A percentile compares a stretch with the other conserved stretches of the same genome.
Conservation (phyloP, 2,888 invertebrate species). For the Oegoconia quadripuncta region DNA sequence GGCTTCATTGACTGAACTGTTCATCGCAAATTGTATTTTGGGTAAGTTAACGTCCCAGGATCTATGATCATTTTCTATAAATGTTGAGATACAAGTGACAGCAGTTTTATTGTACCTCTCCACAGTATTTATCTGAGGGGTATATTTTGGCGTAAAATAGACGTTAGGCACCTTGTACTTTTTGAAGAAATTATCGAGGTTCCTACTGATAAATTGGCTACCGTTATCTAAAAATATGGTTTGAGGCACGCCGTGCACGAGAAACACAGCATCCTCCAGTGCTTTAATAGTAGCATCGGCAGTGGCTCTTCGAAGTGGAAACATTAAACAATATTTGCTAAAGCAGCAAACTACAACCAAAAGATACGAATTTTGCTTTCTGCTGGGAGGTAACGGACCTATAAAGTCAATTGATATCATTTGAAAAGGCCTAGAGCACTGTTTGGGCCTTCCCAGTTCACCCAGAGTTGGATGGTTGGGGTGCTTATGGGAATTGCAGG, state of each 20-base stretch:
- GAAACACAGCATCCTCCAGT: slow-evolving; percentile 11
- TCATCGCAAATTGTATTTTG: slow-evolving; percentile 23
- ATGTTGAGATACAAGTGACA: neutral
- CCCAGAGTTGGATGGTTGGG: slow-evolving; percentile 18
- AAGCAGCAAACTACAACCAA: slow-evolving; percentile 24
- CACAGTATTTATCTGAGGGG: too few species aligned
- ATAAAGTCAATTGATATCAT: slow-evolving; percentile 22
- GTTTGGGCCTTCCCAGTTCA: slow-evolving; percentile 23
- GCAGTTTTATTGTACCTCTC: neutral
- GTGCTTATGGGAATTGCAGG: neutral
- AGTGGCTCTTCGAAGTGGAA: slow-evolving; percentile 21
- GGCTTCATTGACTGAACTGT: slow-evolving; percentile 23
- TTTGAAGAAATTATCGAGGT: neutral
- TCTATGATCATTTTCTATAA: slow-evolving; percentile 19
- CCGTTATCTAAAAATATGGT: slow-evolving; percentile 8
- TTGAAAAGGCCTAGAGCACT: slow-evolving; percentile 25
- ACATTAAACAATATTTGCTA: slow-evolving; percentile 21
- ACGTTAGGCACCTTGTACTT: slow-evolving; percentile 7
- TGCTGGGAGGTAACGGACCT: slow-evolving; percentile 20
- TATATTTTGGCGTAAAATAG: slow-evolving; percentile 4
- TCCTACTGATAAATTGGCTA: slow-evolving; percentile 1
- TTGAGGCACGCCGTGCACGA: slow-evolving; percentile 6
- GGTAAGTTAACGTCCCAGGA: slow-evolving; percentile 22
- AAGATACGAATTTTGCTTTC: slow-evolving; percentile 17
- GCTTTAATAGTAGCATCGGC: slow-evolving; percentile 5